These are phyloP conservation scores for Helicolenus hilgendorfi DNA, from an alignment of 2,797 vertebrate species.

Conservation along the genomic window DNA sequence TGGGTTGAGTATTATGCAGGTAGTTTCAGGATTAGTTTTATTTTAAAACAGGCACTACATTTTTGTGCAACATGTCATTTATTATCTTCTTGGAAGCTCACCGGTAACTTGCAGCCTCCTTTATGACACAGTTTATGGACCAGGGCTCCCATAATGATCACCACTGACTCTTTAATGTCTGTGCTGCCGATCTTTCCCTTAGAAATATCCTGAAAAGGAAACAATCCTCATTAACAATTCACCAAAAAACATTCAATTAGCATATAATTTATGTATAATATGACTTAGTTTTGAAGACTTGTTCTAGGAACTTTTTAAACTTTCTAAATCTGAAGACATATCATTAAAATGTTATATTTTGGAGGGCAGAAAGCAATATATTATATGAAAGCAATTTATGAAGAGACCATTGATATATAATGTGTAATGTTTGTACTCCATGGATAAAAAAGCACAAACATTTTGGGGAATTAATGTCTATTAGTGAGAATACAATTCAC, in stretches of 20 bases:
- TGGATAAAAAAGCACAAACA: not conserved
- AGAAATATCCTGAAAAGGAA: constrained; percentile 89
- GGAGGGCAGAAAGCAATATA: not conserved
- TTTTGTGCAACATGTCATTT: not conserved
- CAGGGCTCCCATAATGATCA: constrained; percentile 96
- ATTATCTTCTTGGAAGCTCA: constrained; percentile 79
- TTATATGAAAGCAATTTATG: not conserved
- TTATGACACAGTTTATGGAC: constrained; percentile 94
- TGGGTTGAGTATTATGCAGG: not conserved
- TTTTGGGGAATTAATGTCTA: not conserved
- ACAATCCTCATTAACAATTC: not conserved
- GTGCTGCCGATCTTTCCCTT: constrained; percentile 92
- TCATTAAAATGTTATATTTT: not conserved
- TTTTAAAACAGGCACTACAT: not conserved
- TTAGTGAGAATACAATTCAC: too few relatives aligned
- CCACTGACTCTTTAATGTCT: constrained; percentile 96
- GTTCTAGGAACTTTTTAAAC: not conserved
- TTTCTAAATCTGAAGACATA: not conserved
- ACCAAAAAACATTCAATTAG: not conserved
- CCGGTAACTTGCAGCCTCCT: constrained; percentile 93
- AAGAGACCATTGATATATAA: not conserved
- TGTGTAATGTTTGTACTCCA: not conserved
- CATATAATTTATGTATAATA: not conserved
- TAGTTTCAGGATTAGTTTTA: not conserved
- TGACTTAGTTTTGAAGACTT: not conserved